Evolutionary conservation across 2,113 vertebrate species (phyloP).

Genomic region (Caretta caretta): DNA sequence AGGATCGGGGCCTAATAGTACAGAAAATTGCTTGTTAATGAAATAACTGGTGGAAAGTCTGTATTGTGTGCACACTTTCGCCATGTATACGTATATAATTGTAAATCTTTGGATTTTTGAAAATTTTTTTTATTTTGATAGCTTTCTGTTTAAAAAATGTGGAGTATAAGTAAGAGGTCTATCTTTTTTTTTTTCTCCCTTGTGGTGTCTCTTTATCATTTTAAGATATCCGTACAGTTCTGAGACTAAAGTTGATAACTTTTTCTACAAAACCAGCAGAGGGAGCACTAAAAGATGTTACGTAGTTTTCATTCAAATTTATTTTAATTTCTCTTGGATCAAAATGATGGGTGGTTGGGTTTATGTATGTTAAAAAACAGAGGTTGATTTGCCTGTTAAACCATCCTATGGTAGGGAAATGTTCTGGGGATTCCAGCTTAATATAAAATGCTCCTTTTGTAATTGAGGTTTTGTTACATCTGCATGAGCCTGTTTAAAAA

Average conservation of each 20-base stretch:
- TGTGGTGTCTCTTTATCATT: no score
- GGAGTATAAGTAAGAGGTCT: neutral
- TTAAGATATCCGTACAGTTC: neutral
- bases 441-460: no score
- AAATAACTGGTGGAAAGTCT: neutral
- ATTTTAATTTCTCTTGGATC: neutral
- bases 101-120: neutral
- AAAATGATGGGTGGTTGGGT: no score
- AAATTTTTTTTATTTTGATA: neutral
- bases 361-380: no score
- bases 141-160: neutral
- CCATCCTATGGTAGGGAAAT: no score
- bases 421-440: no score
- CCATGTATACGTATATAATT: neutral
- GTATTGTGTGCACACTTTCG: neutral
- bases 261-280: neutral
- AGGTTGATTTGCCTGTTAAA: no score
- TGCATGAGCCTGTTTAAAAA: no score
- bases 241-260: neutral
- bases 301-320: neutral
- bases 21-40: neutral
- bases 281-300: neutral
- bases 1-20: neutral
- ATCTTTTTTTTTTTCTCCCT: neutral
- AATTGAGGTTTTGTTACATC: no score